A percentile compares a stretch with the other conserved stretches of the same genome.
Conservation (phyloP, 2,113 vertebrate species). For the Stigmatopora argus region DNA sequence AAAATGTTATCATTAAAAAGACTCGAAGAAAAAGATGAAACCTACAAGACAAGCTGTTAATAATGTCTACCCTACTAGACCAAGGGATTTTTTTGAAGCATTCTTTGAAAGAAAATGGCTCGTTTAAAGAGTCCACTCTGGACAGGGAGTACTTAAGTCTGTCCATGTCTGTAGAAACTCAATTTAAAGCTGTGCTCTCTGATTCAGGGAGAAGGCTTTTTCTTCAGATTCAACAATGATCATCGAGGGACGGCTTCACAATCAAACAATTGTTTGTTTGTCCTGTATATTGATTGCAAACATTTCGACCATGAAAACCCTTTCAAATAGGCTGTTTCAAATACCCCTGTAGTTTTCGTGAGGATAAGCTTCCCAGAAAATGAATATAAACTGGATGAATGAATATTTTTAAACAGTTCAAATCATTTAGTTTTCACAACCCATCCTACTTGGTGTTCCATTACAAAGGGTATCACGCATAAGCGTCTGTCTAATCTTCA, state of each 20-base stretch:
- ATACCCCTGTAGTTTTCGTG: too few species aligned
- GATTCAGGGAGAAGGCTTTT: too few species aligned
- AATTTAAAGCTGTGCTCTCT: too few species aligned
- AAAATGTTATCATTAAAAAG: constrained; percentile 21
- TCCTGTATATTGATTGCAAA: background rate
- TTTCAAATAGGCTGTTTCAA: background rate
- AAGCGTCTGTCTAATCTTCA: background rate
- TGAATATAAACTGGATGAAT: too few species aligned
- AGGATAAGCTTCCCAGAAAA: too few species aligned
- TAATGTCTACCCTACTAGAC: constrained; percentile 24
- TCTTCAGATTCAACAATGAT: background rate
- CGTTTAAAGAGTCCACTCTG: constrained; percentile 22
- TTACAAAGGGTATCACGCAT: background rate
- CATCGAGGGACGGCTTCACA: background rate
- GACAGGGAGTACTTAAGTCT: constrained; percentile 13
- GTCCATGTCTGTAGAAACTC: constrained; percentile 6
- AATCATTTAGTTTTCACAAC: background rate
- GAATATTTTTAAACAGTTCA: background rate
- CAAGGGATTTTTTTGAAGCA: constrained; percentile 34
- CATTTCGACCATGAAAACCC: background rate
- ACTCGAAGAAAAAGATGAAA: constrained; percentile 13
- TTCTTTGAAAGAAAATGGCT: constrained; percentile 28
- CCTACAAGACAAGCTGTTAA: constrained; percentile 29
- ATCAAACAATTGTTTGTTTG: background rate
- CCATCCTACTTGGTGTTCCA: background rate